Evolutionary conservation across 2,113 vertebrate genomes (phyloP).

Genomic region (Axis porcinus): DNA sequence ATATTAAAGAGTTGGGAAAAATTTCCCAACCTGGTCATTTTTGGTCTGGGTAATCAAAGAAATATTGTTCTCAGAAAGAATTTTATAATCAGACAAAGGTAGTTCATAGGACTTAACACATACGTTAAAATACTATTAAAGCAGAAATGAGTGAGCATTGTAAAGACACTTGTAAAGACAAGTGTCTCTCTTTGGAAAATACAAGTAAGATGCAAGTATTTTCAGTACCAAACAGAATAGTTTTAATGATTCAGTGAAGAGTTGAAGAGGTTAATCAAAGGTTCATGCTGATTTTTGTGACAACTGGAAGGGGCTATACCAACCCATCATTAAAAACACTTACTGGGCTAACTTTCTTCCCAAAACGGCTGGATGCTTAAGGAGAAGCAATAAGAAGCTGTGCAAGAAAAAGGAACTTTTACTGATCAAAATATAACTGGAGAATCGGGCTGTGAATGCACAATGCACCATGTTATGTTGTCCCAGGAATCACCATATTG

Average conservation of each 20-base stretch:
- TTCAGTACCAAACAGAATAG: not conserved
- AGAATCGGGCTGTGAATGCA: not conserved
- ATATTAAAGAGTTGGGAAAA: not conserved
- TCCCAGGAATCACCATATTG: not conserved
- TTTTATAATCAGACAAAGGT: not conserved
- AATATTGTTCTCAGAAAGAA: not conserved
- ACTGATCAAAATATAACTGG: not conserved
- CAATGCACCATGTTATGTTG: not conserved
- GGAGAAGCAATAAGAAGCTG: not conserved
- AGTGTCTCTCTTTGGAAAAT: not conserved
- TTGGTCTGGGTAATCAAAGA: not conserved
- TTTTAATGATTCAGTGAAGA: not conserved
- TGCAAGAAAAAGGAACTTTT: not conserved
- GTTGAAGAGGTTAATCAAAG: not conserved
- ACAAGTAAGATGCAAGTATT: not conserved
- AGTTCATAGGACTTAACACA: not conserved
- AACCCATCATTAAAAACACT: not conserved
- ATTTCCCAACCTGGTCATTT: not conserved
- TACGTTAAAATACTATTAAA: not conserved
- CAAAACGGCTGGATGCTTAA: accelerated
- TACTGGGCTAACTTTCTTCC: not conserved
- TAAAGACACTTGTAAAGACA: not conserved
- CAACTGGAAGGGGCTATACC: not conserved
- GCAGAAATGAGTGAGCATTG: not conserved
- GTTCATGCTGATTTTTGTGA: not conserved